Base-by-base conservation (phyloP, 2,113 vertebrate genomes). In the Hepsetus odoe region DNA sequence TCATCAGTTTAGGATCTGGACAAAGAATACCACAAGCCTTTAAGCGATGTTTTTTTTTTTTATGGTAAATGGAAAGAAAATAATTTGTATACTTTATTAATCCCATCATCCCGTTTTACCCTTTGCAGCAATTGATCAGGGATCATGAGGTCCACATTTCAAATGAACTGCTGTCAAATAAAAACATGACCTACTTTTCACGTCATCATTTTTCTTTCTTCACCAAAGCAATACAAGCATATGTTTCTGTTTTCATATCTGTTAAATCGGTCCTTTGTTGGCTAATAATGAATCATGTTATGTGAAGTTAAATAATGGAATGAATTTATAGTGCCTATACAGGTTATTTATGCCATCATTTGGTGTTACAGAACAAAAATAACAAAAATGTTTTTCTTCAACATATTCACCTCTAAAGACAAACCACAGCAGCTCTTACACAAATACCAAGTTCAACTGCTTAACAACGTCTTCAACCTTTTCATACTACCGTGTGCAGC, bases 1-100 rank as follows among this genome's bases (percentile, higher is more conserved):
- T 94, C 94, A 0, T 82, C 91, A 0, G 87, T 95, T 72, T 95
- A 83, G 30, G n/a, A 58, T 68, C 56, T 40, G 69, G 92, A 38
- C 22, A 1, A 22, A 53, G 62, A 46, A 68, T 66, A 16, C 22
- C 55, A 12, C 14, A 44, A 56, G 7, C 20, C 28, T 33, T 5
- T 22, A 1, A 33, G 33, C 30, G 59, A 30, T 40, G 12, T 38
- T 72, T 72, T n/a, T n/a, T n/a, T n/a, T n/a, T 6, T 28, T 44
- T 13, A 66, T 13, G 35, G 46, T 11, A 14, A 30, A n/a, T 24
- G 6, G n/a, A 53, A 1, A n/a, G 20, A 30, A 32, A 62, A 62
- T 12, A 49, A n/a, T 9, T 18, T 49, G 46, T 49, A 18, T 20
- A 65, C 1, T 65, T 64, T 20, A 1, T 74, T 49, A 1, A 44